A percentile compares a stretch with the other conserved stretches of the same genome.
Evolutionary conservation across 2,888 invertebrate genomes (phyloP).

Genomic region (Drosophila macrothrix): DNA sequence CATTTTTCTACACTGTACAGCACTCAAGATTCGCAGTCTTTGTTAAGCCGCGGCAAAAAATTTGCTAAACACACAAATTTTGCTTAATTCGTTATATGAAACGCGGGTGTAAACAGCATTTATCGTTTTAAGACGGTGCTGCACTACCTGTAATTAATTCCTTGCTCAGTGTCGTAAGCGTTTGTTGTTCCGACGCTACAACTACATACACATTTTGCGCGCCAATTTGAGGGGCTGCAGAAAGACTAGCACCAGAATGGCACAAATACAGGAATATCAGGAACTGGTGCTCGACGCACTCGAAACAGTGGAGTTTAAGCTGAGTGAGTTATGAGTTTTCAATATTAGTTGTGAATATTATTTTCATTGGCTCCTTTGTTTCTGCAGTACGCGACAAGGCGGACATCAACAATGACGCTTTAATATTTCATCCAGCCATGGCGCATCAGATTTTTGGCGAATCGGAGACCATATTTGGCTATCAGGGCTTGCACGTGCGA

Average conservation of each 20-base stretch:
- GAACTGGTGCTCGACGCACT: conserved; percentile 82
- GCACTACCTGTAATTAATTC: conserved; percentile 20
- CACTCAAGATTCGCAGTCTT: conserved; percentile 28
- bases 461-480: conserved; percentile 97
- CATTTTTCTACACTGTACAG: conserved; percentile 15
- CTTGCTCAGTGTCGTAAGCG: conserved; percentile 28
- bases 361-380: background rate
- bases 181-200: conserved; percentile 36
- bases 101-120: conserved; percentile 7
- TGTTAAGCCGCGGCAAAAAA: conserved; percentile 54
- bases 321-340: conserved; percentile 74
- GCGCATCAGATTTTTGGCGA: conserved; percentile 97
- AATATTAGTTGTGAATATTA: background rate
- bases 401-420: conserved; percentile 89
- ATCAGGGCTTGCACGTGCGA: conserved; percentile 91
- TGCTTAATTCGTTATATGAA: conserved; percentile 24
- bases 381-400: conserved; percentile 87
- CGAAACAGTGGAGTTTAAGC: conserved; percentile 83
- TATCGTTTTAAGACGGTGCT: conserved; percentile 7
- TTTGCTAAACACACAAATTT: conserved; percentile 16
- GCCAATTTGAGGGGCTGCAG: conserved; percentile 58
- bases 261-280: conserved; percentile 82
- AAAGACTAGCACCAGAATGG: conserved; percentile 56
- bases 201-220: conserved; percentile 63
- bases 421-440: conserved; percentile 92